Evolutionary conservation across 2,888 invertebrate species (phyloP).

Genomic region (Harpagoxenus sublaevis): DNA sequence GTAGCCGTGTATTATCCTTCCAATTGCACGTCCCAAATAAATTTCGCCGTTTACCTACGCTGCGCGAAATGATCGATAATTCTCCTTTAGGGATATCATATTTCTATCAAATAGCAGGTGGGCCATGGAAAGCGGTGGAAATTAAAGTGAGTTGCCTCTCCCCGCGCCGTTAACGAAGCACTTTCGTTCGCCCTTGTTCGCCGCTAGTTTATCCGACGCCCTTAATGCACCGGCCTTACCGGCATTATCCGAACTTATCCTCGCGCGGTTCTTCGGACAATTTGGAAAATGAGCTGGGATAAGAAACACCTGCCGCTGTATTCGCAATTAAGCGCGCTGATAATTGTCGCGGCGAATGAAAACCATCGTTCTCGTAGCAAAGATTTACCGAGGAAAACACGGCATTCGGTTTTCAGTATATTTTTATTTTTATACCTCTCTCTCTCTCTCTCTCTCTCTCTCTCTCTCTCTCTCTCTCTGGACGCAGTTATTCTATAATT

Average conservation of each 20-base stretch:
- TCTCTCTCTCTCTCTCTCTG: too few species aligned
- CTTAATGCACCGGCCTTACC: slow-evolving; percentile 47
- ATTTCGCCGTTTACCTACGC: background rate
- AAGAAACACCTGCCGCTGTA: slow-evolving; percentile 50
- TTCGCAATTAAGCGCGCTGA: slow-evolving; percentile 40
- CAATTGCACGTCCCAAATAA: background rate
- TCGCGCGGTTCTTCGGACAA: slow-evolving; percentile 40
- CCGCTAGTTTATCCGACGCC: slow-evolving; percentile 39
- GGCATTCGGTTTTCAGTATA: background rate
- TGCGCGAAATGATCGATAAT: slow-evolving; percentile 26
- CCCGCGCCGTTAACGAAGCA: slow-evolving; percentile 54
- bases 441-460: too few species aligned
- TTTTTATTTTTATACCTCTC: background rate
- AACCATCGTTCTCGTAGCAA: background rate
- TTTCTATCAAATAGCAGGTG: slow-evolving; percentile 56
- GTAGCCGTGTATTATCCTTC: background rate
- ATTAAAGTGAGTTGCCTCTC: slow-evolving; percentile 54
- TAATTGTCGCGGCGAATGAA: slow-evolving; percentile 32
- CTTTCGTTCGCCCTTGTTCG: slow-evolving; percentile 50
- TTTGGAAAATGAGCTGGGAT: slow-evolving; percentile 57
- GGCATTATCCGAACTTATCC: slow-evolving; percentile 47
- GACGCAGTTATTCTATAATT: background rate
- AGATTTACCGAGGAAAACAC: slow-evolving; percentile 2
- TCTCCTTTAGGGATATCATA: slow-evolving; percentile 29
- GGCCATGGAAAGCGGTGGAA: slow-evolving; percentile 38